These are phyloP conservation scores for Corella eumyota DNA, from an alignment of 23 tunicate species.

Conservation along the genomic window DNA sequence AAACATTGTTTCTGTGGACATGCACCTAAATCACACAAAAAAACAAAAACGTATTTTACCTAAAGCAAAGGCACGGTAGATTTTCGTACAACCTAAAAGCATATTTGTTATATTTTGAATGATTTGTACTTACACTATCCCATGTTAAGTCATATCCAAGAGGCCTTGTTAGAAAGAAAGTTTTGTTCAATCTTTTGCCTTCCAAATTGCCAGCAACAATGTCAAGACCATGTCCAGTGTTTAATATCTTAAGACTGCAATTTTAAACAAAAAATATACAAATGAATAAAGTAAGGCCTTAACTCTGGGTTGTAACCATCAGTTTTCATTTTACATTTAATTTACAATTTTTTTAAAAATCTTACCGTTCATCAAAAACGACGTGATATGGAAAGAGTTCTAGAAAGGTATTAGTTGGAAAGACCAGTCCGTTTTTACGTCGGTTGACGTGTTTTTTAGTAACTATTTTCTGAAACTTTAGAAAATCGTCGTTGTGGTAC, in stretches of 20 bases:
- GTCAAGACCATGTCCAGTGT: slow-evolving; percentile 29
- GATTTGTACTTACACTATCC: slow-evolving; percentile 40
- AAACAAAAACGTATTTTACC: too few relatives aligned
- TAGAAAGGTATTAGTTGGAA: slow-evolving; percentile 22
- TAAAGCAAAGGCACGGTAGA: too few relatives aligned
- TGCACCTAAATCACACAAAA: slow-evolving; percentile 14
- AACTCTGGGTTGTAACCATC: background rate
- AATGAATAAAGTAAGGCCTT: background rate
- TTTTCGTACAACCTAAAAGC: too few relatives aligned
- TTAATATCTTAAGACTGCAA: slow-evolving; percentile 19
- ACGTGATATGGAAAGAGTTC: slow-evolving; percentile 36
- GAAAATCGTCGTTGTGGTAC: slow-evolving; percentile 10
- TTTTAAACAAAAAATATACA: background rate
- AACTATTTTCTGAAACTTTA: slow-evolving; percentile 2
- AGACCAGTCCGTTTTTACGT: slow-evolving; percentile 5
- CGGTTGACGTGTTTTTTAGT: slow-evolving; percentile 15
- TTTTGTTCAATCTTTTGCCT: slow-evolving; percentile 26
- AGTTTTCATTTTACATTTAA: too few relatives aligned
- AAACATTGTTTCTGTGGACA: slow-evolving; percentile 22
- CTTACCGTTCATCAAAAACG: slow-evolving; percentile 39
- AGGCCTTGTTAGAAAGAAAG: slow-evolving; percentile 33
- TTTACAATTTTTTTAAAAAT: too few relatives aligned
- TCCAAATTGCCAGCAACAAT: slow-evolving; percentile 9
- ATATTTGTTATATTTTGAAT: too few relatives aligned
- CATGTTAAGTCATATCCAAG: slow-evolving; percentile 35